A percentile compares a stretch with the other conserved stretches of the same genome.
These are phyloP conservation scores for Spea multiplicata DNA, from an alignment of 2,113 vertebrate genomes.

Conservation along the genomic window DNA sequence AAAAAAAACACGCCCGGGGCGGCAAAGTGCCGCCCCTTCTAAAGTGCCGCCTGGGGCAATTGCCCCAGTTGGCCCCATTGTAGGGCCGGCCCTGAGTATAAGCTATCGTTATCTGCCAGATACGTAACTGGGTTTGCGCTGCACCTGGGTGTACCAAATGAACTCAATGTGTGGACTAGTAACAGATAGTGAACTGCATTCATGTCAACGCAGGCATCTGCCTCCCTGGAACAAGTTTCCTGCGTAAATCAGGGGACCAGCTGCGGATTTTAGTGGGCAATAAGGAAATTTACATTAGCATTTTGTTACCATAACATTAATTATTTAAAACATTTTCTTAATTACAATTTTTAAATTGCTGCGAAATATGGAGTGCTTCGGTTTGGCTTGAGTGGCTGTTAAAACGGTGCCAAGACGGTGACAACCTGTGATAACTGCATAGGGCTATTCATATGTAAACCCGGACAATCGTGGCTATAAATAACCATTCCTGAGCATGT, in stretches of 20 bases:
- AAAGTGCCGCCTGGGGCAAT: too few relatives aligned
- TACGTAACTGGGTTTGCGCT: too few relatives aligned
- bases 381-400: neutral
- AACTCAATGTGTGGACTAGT: neutral
- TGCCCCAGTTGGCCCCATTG: too few relatives aligned
- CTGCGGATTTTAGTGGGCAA: conserved; percentile 35
- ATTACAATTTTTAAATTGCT: conserved; percentile 28
- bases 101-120: too few relatives aligned
- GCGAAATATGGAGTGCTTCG: conserved; percentile 17
- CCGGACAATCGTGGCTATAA: too few relatives aligned
- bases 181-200: neutral
- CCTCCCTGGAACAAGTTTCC: conserved; percentile 44
- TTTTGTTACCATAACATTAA: conserved; percentile 34
- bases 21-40: too few relatives aligned
- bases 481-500: too few relatives aligned
- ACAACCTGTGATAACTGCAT: conserved; percentile 1
- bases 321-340: conserved; percentile 34
- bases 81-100: too few relatives aligned
- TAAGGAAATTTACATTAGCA: conserved; percentile 38
- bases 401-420: conserved; percentile 3
- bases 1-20: too few relatives aligned
- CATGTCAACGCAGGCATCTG: conserved; percentile 34
- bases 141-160: conserved; percentile 11
- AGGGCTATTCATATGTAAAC: neutral
- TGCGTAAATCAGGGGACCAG: conserved; percentile 23